Conservation (phyloP, 2,888 invertebrate genomes). For the Rotaria sp. region DNA sequence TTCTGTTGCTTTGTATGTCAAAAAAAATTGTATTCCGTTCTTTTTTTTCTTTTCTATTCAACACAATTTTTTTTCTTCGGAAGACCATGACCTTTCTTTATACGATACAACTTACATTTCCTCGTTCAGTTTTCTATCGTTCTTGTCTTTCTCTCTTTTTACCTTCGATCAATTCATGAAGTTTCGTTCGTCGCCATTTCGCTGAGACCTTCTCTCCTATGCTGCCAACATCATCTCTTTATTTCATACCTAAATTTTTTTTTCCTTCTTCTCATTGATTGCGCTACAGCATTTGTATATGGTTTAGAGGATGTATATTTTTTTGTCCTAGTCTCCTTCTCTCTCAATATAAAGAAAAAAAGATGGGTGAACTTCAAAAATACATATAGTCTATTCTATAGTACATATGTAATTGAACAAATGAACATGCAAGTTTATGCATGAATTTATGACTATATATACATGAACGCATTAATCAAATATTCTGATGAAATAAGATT, state of each 20-base stretch:
- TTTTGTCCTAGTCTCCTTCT: neutral
- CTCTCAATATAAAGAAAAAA: neutral
- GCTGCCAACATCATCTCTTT: neutral
- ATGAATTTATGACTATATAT: neutral
- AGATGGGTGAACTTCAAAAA: neutral
- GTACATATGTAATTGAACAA: neutral
- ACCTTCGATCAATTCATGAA: neutral
- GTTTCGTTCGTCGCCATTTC: neutral
- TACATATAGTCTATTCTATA: too few relatives aligned
- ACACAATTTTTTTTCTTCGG: neutral
- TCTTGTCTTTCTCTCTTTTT: neutral
- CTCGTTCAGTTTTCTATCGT: neutral
- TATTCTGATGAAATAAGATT: neutral
- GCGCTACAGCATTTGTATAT: neutral
- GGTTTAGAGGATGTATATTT: neutral
- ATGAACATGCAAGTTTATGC: neutral
- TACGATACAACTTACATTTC: neutral
- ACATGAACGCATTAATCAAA: neutral
- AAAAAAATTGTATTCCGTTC: neutral
- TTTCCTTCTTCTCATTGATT: neutral
- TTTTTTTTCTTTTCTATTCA: neutral
- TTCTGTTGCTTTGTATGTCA: neutral
- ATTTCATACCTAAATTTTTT: neutral
- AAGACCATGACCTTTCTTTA: constrained; percentile 5
- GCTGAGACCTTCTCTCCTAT: neutral